These are phyloP conservation scores for Glareola pratincola DNA, from an alignment of 2,113 vertebrate genomes.

Conservation along the genomic window DNA sequence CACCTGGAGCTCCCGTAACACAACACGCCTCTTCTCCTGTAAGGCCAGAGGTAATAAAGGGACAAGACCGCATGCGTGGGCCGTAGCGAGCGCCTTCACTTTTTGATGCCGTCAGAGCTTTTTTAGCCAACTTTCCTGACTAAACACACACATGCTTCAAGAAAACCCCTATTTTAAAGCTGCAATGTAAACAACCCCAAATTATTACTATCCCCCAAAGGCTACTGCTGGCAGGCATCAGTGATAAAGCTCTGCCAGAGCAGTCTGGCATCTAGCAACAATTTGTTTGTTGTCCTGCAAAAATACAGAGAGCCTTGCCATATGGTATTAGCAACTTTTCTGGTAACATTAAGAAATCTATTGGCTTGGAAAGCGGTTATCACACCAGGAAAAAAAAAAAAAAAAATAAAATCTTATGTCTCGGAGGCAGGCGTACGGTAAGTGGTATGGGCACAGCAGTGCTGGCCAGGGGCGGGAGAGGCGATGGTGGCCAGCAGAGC, in stretches of 20 bases:
- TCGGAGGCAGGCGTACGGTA: not conserved
- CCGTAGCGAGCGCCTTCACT: not conserved
- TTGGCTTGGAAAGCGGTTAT: conserved; percentile 60
- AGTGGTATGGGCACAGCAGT: not conserved
- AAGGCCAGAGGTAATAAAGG: not conserved
- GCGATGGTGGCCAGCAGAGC: not conserved
- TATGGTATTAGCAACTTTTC: conserved; percentile 66
- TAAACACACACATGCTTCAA: conserved; percentile 30
- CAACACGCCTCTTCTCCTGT: not conserved
- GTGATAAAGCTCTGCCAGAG: conserved; percentile 59
- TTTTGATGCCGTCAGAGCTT: not conserved
- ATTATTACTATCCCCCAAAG: conserved; percentile 60
- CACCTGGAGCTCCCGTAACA: not conserved
- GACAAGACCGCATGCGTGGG: not conserved
- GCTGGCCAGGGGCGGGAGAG: not conserved
- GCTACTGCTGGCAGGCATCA: conserved; percentile 61
- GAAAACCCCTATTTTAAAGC: conserved; percentile 50
- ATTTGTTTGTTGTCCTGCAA: conserved; percentile 70
- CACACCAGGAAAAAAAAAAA: conserved; percentile 24
- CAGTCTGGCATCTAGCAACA: conserved; percentile 64
- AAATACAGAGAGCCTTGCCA: conserved; percentile 58
- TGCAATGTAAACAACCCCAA: conserved; percentile 49
- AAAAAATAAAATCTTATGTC: not conserved
- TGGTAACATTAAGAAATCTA: conserved; percentile 65
- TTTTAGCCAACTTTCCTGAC: conserved; percentile 21